A percentile compares a stretch with the other conserved stretches of the same genome.
Conservation (phyloP, 2,113 vertebrate genomes). For the Sterrhoptilus dennistouni region DNA sequence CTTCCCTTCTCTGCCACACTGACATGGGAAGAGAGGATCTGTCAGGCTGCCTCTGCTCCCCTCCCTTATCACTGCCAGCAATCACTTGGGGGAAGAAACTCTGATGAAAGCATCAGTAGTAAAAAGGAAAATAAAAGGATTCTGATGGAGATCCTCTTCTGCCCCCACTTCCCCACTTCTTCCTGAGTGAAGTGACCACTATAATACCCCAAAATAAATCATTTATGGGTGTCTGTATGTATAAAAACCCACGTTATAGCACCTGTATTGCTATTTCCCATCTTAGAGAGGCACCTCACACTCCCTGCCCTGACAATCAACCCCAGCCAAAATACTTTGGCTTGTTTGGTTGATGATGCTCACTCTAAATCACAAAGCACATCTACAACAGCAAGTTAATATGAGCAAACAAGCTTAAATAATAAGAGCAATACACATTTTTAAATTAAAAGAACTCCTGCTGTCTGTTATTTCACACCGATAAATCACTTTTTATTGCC, state of each 20-base stretch:
- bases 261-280: background rate
- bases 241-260: background rate
- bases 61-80: background rate
- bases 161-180: background rate
- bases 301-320: background rate
- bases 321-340: background rate
- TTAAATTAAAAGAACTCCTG: background rate
- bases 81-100: background rate
- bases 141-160: background rate
- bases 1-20: background rate
- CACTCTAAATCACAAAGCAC: background rate
- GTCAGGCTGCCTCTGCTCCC: background rate
- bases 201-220: background rate
- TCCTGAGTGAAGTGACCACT: background rate
- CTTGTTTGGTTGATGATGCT: background rate
- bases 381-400: background rate
- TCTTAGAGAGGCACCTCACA: background rate
- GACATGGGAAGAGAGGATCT: background rate
- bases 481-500: background rate
- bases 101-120: background rate
- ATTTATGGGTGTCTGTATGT: fast-evolving
- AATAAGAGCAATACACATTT: background rate
- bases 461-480: background rate
- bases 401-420: background rate
- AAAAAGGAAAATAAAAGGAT: background rate